Evolutionary conservation across 2,888 invertebrate species (phyloP).

Genomic region (Phytoseiulus persimilis): DNA sequence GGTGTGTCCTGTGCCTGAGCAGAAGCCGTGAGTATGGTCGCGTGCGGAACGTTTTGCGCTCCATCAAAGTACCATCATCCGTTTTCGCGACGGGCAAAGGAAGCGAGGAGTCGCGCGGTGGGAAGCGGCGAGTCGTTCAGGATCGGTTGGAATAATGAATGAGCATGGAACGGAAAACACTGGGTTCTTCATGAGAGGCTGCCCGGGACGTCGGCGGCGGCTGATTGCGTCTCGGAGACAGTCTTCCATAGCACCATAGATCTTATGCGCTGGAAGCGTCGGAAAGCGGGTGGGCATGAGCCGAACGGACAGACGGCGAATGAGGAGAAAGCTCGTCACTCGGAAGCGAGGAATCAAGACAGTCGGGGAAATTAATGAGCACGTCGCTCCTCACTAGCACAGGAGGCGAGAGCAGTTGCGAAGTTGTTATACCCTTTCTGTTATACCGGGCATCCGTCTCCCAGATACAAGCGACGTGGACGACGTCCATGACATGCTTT

Average conservation of each 20-base stretch:
- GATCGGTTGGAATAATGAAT: not conserved
- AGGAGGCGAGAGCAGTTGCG: not conserved
- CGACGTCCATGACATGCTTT: not conserved
- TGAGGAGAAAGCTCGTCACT: not conserved
- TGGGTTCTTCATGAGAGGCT: not conserved
- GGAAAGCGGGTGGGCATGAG: not conserved
- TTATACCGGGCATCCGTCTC: not conserved
- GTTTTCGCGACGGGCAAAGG: not conserved
- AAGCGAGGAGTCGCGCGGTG: not conserved
- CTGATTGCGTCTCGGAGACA: not conserved
- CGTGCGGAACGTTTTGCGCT: not conserved
- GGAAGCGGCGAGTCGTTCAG: not conserved
- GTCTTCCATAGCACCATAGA: not conserved
- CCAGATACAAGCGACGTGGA: not conserved
- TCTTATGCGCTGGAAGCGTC: not conserved
- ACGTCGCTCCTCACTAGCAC: not conserved
- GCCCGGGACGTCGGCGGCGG: not conserved
- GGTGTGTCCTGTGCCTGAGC: not conserved
- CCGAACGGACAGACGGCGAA: not conserved
- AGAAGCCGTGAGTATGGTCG: not conserved
- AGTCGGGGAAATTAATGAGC: not conserved
- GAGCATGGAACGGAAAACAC: not conserved
- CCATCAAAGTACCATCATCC: not conserved
- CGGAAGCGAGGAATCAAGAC: not conserved
- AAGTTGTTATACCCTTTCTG: slow-evolving; percentile 5